These are phyloP conservation scores for Aptenodytes patagonicus DNA, from an alignment of 2,113 vertebrate species.

Conservation along the genomic window DNA sequence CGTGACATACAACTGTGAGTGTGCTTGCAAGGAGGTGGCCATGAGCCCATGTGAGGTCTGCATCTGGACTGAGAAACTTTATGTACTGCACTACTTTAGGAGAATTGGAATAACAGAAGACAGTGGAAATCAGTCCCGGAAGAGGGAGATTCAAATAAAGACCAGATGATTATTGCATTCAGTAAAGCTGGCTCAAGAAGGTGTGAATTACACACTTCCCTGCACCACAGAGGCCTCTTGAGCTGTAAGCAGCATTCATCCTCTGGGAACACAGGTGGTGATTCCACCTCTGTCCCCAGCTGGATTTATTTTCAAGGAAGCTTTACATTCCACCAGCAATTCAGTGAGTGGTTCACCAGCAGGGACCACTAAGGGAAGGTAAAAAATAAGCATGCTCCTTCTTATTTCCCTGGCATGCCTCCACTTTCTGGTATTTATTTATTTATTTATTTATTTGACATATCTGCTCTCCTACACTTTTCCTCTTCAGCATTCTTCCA, in stretches of 20 bases:
- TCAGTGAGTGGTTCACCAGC: conserved; percentile 41
- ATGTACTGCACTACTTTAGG: conserved; percentile 59
- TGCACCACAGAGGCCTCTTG: conserved; percentile 62
- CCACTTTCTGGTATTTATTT: neutral
- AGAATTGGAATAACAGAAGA: conserved; percentile 61
- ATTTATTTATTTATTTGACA: neutral
- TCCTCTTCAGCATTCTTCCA: neutral
- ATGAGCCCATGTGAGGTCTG: conserved; percentile 45
- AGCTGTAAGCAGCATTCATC: conserved; percentile 49
- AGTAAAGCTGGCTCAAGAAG: conserved; percentile 63
- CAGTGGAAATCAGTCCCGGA: conserved; percentile 50
- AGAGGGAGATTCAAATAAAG: conserved; percentile 53
- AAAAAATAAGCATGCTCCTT: conserved; percentile 47
- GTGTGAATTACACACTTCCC: conserved; percentile 69
- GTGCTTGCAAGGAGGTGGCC: conserved; percentile 39
- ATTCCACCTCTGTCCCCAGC: conserved; percentile 68
- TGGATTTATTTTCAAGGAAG: conserved; percentile 65
- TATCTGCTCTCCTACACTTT: neutral
- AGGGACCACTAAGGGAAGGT: conserved; percentile 52
- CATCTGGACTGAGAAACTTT: conserved; percentile 43
- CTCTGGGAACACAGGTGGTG: conserved; percentile 66
- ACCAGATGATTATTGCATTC: conserved; percentile 61
- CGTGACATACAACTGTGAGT: neutral
- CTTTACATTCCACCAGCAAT: conserved; percentile 61
- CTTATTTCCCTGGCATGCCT: neutral